phyloP scores from a whole-genome alignment of 2,888 invertebrate species.

The Xylota segnis region DNA sequence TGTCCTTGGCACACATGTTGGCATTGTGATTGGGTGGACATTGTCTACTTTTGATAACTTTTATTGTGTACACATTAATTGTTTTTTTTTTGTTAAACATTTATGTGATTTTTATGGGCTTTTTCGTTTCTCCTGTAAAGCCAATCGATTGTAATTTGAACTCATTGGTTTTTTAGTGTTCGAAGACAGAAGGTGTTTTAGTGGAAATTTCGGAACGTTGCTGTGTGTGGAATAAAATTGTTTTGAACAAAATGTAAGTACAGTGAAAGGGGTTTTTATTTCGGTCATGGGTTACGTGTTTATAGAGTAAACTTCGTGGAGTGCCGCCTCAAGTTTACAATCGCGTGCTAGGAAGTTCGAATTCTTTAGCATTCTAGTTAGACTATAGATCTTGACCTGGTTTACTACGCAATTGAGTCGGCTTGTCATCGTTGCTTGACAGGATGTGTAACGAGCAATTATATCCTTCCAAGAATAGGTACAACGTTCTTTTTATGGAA shows the following conservation, averaged over 20 bases:
- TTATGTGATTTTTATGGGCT: not conserved
- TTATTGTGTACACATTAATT: not conserved
- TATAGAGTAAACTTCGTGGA: not conserved
- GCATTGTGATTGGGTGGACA: constrained; percentile 27
- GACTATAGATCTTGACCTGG: not conserved
- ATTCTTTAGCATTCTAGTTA: not conserved
- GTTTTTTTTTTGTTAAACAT: constrained; percentile 15
- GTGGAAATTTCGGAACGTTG: not conserved
- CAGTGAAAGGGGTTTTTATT: not conserved
- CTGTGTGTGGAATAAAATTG: not conserved
- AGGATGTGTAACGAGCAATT: too few relatives aligned
- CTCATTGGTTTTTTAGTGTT: not conserved
- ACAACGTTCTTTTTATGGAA: too few relatives aligned
- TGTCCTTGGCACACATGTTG: constrained; percentile 48
- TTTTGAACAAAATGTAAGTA: not conserved
- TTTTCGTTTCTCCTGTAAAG: not conserved
- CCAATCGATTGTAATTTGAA: constrained; percentile 5
- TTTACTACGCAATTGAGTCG: too few relatives aligned
- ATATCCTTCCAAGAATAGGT: too few relatives aligned
- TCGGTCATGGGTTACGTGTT: not conserved
- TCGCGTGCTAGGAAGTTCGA: not conserved
- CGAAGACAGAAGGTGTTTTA: not conserved
- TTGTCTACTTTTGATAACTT: constrained; percentile 12
- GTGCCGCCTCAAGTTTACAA: not conserved
- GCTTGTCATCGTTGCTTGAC: too few relatives aligned